A percentile compares a stretch with the other conserved stretches of the same genome.
phyloP scores from a whole-genome alignment of 2,113 vertebrate species.

The Malurus melanocephalus region DNA sequence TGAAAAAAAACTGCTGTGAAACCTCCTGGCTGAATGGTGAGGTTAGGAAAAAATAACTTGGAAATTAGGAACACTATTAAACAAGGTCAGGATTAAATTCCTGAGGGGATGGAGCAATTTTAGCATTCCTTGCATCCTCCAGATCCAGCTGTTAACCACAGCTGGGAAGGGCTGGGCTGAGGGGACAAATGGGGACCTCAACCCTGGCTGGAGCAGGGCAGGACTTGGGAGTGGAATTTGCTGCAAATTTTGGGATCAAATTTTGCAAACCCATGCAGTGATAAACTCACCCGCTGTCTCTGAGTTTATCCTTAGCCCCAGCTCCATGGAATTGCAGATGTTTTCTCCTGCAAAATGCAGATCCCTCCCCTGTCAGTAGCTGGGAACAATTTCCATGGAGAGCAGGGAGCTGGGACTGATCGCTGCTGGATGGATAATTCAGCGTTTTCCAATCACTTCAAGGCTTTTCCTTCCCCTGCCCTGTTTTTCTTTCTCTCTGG shows the following conservation, averaged over 20 bases:
- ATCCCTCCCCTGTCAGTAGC: not conserved
- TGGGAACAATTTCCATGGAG: not conserved
- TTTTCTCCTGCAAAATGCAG: not conserved
- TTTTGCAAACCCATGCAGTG: not conserved
- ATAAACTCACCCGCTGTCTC: not conserved
- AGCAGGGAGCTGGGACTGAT: not conserved
- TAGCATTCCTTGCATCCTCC: not conserved
- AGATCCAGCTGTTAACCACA: not conserved
- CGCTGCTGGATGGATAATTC: not conserved
- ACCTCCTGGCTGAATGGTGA: not conserved
- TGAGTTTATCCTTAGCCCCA: not conserved
- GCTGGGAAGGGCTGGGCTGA: not conserved
- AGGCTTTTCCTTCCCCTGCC: not conserved
- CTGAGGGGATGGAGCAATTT: not conserved
- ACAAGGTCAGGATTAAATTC: not conserved
- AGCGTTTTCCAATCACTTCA: not conserved
- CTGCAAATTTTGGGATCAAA: not conserved
- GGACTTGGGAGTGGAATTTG: accelerated
- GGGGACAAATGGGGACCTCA: not conserved
- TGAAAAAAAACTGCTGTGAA: not conserved
- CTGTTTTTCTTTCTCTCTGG: not conserved
- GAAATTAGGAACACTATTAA: not conserved
- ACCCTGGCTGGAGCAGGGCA: not conserved
- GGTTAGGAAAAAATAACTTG: not conserved
- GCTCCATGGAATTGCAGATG: not conserved